Percentiles rank a stretch among this genome's conserved stretches.
Evolutionary conservation across 2,888 invertebrate genomes (phyloP).

Genomic region (Prosapia bicincta): DNA sequence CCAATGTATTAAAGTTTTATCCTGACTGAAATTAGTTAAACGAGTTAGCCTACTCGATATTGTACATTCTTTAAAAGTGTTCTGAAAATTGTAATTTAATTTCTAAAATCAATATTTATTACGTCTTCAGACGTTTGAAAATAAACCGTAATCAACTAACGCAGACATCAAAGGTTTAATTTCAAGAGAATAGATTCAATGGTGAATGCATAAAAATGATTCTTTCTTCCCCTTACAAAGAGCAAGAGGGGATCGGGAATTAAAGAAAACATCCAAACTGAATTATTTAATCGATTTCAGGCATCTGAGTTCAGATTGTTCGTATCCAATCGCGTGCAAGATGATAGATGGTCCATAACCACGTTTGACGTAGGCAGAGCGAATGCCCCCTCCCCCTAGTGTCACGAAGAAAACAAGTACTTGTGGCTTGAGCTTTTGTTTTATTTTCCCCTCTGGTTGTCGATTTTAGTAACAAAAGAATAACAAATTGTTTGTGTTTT

Average conservation of each 20-base stretch:
- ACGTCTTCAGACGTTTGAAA: too few species aligned
- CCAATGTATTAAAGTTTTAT: too few species aligned
- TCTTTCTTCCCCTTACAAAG: background rate
- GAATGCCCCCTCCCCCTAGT: background rate
- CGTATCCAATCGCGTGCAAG: background rate
- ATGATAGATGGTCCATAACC: constrained; percentile 2
- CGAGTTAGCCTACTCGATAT: too few species aligned
- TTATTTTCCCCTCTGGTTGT: constrained; percentile 31
- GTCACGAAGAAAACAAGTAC: background rate
- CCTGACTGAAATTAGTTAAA: too few species aligned
- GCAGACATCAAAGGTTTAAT: too few species aligned
- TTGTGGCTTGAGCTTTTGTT: constrained; percentile 23
- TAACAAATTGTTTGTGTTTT: constrained; percentile 33
- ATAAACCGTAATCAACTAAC: too few species aligned
- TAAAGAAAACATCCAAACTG: background rate
- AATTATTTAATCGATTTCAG: background rate
- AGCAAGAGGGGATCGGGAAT: background rate
- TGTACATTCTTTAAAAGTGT: too few species aligned
- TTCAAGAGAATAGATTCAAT: background rate
- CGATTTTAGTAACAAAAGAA: constrained; percentile 31
- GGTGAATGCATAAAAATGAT: background rate
- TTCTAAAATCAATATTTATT: too few species aligned
- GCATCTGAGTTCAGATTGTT: background rate
- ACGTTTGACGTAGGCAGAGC: background rate
- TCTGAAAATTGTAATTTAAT: too few species aligned